Percentiles rank a stretch among this genome's conserved stretches.
phyloP scores from a whole-genome alignment of 2,888 invertebrate genomes.

The Clistopyga incitator region DNA sequence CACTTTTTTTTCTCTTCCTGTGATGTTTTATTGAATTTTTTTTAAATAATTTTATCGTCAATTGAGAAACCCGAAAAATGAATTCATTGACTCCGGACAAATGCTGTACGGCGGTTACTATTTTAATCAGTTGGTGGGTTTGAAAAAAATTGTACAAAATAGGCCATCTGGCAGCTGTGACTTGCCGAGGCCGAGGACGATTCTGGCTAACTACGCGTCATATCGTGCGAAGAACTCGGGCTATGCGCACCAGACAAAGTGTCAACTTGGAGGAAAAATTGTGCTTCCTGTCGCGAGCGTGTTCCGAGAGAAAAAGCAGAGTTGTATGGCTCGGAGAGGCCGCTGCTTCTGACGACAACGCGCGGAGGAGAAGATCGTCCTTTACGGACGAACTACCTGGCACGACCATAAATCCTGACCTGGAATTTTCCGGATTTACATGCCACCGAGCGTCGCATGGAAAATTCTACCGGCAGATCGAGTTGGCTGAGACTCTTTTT shows the following conservation, averaged over 20 bases:
- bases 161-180: not conserved
- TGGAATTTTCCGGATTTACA: slow-evolving; percentile 68
- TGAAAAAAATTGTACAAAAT: too few relatives aligned
- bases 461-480: slow-evolving; percentile 58
- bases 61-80: too few relatives aligned
- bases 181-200: not conserved
- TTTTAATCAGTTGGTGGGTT: too few relatives aligned
- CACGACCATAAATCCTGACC: slow-evolving; percentile 63
- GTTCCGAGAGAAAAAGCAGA: slow-evolving; percentile 7
- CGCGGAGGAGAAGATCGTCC: slow-evolving; percentile 53
- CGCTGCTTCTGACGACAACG: slow-evolving; percentile 17
- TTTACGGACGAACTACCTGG: slow-evolving; percentile 58
- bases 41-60: too few relatives aligned
- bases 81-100: too few relatives aligned
- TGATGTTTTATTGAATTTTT: too few relatives aligned
- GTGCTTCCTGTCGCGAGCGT: not conserved
- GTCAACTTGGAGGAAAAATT: slow-evolving; percentile 6
- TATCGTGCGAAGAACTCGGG: not conserved
- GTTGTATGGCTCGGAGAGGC: slow-evolving; percentile 22
- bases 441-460: slow-evolving; percentile 52
- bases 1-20: too few relatives aligned
- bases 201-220: not conserved
- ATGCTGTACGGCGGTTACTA: too few relatives aligned
- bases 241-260: not conserved
- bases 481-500: slow-evolving; percentile 47